A percentile compares a stretch with the other conserved stretches of the same genome.
phyloP scores from a whole-genome alignment of 2,113 vertebrate species.

The Phrynosoma blainvillii region DNA sequence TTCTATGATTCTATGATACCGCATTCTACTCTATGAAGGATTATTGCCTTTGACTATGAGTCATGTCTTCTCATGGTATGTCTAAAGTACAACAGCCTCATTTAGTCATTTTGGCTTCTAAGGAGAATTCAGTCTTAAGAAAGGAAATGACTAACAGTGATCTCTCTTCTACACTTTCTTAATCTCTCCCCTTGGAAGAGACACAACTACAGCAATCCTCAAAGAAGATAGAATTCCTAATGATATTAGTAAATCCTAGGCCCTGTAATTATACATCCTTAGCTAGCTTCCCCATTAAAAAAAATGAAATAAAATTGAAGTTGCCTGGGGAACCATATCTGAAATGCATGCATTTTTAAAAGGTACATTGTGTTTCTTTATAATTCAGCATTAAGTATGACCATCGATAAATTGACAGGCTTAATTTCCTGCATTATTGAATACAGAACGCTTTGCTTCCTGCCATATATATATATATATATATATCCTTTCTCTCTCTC shows the following conservation, averaged over 20 bases:
- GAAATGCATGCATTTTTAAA: conserved; percentile 21
- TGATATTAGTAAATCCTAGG: neutral
- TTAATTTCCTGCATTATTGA: neutral
- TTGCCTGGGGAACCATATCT: neutral
- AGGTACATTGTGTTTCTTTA: conserved; percentile 7
- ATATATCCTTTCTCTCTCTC: neutral
- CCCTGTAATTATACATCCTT: neutral
- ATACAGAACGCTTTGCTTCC: conserved; percentile 10
- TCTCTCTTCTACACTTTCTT: neutral
- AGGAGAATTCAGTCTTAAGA: too few species aligned
- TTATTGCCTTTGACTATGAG: too few species aligned
- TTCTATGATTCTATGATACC: too few species aligned
- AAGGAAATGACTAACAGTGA: neutral
- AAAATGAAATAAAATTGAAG: too few species aligned
- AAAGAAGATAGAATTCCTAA: neutral
- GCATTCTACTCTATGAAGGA: too few species aligned
- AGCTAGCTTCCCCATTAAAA: neutral
- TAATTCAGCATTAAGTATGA: conserved; percentile 13
- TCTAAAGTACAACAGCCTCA: too few species aligned
- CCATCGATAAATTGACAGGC: neutral
- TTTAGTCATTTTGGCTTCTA: too few species aligned
- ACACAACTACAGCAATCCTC: neutral
- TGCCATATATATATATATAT: neutral
- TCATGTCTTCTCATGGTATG: too few species aligned
- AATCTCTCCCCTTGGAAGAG: neutral